Evolutionary conservation across 2,888 invertebrate species (phyloP).

Genomic region (Oxyscelio sp.): DNA sequence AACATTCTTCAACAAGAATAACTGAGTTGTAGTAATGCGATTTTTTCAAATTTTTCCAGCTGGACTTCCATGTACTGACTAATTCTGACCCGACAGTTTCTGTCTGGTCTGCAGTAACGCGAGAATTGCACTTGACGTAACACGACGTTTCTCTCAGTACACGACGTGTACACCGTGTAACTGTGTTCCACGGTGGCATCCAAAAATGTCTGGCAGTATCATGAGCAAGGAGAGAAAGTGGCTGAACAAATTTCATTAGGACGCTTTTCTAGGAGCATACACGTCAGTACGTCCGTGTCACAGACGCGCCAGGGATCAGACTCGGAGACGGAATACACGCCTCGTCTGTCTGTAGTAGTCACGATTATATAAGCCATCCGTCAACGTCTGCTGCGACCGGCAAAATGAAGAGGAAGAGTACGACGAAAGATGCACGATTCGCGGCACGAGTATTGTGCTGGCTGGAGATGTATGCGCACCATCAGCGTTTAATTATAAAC

Average conservation of each 20-base stretch:
- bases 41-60: too few relatives aligned
- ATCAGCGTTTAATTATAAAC: conserved; percentile 68
- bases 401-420: conserved; percentile 53
- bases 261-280: conserved; percentile 47
- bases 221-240: conserved; percentile 66
- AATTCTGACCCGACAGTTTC: too few relatives aligned
- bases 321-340: conserved; percentile 65
- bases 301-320: conserved; percentile 47
- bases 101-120: too few relatives aligned
- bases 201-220: conserved; percentile 53
- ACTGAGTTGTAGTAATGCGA: too few relatives aligned
- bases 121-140: too few relatives aligned
- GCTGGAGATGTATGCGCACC: conserved; percentile 36
- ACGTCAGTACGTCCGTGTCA: conserved; percentile 55
- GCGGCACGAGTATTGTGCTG: conserved; percentile 52
- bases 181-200: conserved; percentile 37
- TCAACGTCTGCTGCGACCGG: conserved; percentile 66
- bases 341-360: conserved; percentile 67
- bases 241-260: conserved; percentile 71
- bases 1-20: too few relatives aligned
- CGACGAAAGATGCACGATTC: conserved; percentile 50
- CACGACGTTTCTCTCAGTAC: too few relatives aligned
- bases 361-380: conserved; percentile 76
- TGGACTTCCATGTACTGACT: too few relatives aligned
- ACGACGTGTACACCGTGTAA: conserved; percentile 40